phyloP scores from a whole-genome alignment of 2,797 vertebrate species.

The Clamator glandarius region DNA sequence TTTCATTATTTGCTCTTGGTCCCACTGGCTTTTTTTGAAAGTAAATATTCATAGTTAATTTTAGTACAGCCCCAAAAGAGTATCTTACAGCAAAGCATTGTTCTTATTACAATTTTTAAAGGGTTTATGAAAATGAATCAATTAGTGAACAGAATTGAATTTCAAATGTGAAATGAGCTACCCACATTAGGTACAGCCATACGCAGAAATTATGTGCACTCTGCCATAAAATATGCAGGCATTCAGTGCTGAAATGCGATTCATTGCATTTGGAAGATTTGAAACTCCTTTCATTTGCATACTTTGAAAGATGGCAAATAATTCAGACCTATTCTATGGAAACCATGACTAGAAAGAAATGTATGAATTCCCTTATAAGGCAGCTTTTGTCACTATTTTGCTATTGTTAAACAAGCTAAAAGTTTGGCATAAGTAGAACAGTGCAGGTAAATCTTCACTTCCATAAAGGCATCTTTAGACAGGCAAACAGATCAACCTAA shows the following conservation, averaged over 20 bases:
- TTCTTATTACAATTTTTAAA: conserved; percentile 7
- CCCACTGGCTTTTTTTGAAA: neutral
- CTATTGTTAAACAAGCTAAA: neutral
- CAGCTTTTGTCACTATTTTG: neutral
- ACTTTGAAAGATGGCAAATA: conserved; percentile 25
- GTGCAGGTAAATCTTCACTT: neutral
- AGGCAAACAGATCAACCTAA: neutral
- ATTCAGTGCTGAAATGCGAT: neutral
- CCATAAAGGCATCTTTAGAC: neutral
- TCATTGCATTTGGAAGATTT: neutral
- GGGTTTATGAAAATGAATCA: conserved; percentile 52
- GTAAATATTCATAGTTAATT: conserved; percentile 40
- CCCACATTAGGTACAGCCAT: neutral
- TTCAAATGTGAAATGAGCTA: conserved; percentile 35
- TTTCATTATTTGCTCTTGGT: conserved; percentile 19
- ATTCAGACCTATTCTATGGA: neutral
- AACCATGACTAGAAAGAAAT: neutral
- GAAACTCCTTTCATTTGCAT: conserved; percentile 14
- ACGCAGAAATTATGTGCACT: neutral
- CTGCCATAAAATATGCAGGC: conserved; percentile 6
- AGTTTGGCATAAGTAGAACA: neutral
- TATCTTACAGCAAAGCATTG: neutral
- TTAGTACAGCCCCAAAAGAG: neutral
- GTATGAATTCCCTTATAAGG: neutral
- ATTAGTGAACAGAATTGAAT: conserved; percentile 40